phyloP scores from a whole-genome alignment of 2,888 invertebrate species.

The Eupithecia centaureata region DNA sequence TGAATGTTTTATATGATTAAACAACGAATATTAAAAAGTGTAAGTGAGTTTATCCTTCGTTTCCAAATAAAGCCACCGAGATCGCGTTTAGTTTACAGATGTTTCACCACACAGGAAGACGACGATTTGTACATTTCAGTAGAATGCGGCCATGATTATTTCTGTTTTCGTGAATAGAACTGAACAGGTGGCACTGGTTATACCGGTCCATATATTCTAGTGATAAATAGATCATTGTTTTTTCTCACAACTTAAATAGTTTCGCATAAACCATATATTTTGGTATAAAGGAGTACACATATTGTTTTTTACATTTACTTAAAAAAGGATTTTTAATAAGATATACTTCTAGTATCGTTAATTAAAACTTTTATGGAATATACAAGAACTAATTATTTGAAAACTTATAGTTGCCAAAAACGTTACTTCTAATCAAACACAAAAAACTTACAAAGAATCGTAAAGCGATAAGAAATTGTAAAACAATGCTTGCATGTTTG shows the following conservation, averaged over 20 bases:
- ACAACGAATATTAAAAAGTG: background rate
- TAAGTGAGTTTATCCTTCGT: background rate
- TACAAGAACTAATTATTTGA: no score
- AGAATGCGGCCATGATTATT: constrained; percentile 53
- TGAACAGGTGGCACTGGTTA: constrained; percentile 48
- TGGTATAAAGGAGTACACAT: no score
- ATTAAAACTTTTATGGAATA: no score
- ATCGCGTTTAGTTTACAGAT: constrained; percentile 26
- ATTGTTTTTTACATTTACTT: no score
- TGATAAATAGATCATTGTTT: background rate
- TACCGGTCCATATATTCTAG: background rate
- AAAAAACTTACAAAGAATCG: background rate
- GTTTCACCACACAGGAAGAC: constrained; percentile 38
- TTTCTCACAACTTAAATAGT: no score
- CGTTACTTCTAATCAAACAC: background rate
- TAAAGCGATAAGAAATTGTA: background rate
- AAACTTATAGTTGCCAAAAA: background rate
- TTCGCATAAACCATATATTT: no score
- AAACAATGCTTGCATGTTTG: background rate
- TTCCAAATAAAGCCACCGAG: constrained; percentile 1
- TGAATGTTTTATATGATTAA: background rate
- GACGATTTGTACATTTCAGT: constrained; percentile 45
- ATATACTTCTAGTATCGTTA: no score
- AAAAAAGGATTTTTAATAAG: no score
- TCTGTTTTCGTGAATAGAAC: constrained; percentile 43